Conservation (phyloP, 2,113 vertebrate genomes). For the Sphaerodactylus townsendi region DNA sequence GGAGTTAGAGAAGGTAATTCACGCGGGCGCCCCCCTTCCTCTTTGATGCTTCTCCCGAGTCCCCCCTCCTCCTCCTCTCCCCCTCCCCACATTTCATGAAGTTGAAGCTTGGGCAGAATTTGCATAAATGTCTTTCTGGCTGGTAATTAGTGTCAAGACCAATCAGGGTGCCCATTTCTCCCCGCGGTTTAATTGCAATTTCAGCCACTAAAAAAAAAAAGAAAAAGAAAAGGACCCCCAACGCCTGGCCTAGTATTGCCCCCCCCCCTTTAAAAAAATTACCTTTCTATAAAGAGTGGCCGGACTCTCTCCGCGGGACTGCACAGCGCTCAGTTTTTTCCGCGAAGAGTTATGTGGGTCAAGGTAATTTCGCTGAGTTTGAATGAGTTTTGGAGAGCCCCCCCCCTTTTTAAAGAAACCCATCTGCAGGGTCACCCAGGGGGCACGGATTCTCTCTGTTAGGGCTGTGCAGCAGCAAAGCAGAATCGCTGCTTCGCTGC, state of each 20-base stretch:
- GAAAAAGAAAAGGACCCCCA: slow-evolving; percentile 76
- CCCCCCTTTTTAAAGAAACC: slow-evolving; percentile 45
- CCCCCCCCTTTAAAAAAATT: slow-evolving; percentile 60
- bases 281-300: slow-evolving; percentile 73
- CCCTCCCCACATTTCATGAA: slow-evolving; percentile 62
- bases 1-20: slow-evolving; percentile 99
- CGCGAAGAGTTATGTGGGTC: slow-evolving; percentile 10
- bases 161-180: slow-evolving; percentile 92
- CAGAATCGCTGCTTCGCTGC: slow-evolving; percentile 70
- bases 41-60: slow-evolving; percentile 46
- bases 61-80: slow-evolving; percentile 46
- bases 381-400: slow-evolving; percentile 47
- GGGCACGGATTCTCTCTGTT: slow-evolving; percentile 65
- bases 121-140: slow-evolving; percentile 95
- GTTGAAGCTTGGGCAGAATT: slow-evolving; percentile 82
- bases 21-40: slow-evolving; percentile 39
- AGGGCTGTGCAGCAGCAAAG: slow-evolving; percentile 76
- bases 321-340: slow-evolving; percentile 41
- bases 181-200: slow-evolving; percentile 94
- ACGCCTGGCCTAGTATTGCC: slow-evolving; percentile 75
- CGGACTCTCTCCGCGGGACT: slow-evolving; percentile 43
- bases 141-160: slow-evolving; percentile 97
- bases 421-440: slow-evolving; percentile 67
- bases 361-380: slow-evolving; percentile 46
- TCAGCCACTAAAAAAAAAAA: slow-evolving; percentile 78